Percentiles rank a stretch among this genome's conserved stretches.
These are phyloP conservation scores for Microcebus jonahi DNA, from an alignment of 2,113 vertebrate species.

Conservation along the genomic window DNA sequence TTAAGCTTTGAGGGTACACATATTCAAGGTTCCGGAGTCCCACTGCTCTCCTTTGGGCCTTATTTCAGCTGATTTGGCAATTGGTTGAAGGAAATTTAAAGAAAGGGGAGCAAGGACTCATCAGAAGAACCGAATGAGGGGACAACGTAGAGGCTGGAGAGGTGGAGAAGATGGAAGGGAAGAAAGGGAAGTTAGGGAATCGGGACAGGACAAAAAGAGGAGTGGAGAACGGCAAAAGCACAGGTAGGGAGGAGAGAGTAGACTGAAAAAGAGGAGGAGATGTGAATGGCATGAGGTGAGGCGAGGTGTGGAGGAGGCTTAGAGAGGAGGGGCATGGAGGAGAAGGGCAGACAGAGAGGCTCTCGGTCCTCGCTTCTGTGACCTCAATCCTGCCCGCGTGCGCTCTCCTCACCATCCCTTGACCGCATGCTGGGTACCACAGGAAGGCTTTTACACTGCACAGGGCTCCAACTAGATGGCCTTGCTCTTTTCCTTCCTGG, in stretches of 20 bases:
- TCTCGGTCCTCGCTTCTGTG: background rate
- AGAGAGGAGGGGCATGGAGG: background rate
- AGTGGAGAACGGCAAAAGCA: background rate
- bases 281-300: background rate
- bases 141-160: background rate
- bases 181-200: background rate
- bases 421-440: background rate
- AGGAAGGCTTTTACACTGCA: background rate
- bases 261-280: background rate
- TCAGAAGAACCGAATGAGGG: background rate
- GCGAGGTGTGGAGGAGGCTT: background rate
- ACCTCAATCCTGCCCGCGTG: background rate
- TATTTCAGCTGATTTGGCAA: background rate
- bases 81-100: background rate
- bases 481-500: background rate
- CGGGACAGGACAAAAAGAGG: background rate
- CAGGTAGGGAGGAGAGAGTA: background rate
- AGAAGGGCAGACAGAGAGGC: background rate
- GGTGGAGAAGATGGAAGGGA: background rate
- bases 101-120: background rate
- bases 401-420: background rate
- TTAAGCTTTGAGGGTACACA: background rate
- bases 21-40: background rate
- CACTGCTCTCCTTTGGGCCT: background rate
- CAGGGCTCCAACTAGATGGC: background rate